Evolutionary conservation across 2,797 vertebrate species (phyloP).

Genomic region (Sebastiscus tertius): DNA sequence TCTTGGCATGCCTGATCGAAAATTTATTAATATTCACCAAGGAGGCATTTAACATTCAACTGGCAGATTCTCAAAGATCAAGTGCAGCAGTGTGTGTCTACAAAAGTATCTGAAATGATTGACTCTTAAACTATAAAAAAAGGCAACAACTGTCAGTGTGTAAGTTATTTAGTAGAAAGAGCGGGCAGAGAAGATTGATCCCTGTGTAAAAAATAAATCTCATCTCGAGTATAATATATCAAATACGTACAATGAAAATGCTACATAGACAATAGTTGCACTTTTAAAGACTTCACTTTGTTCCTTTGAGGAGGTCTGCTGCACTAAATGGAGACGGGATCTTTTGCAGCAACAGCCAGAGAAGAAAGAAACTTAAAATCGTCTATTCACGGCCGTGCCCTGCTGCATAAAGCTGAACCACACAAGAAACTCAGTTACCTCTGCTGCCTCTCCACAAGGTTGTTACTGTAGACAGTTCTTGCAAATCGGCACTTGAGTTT

Average conservation of each 20-base stretch:
- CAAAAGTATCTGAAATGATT: background rate
- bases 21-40: slow-evolving; percentile 47
- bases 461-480: background rate
- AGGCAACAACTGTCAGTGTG: background rate
- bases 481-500: background rate
- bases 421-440: background rate
- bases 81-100: background rate
- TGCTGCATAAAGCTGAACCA: background rate
- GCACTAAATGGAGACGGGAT: background rate
- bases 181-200: background rate
- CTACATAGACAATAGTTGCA: background rate
- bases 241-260: background rate
- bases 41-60: slow-evolving; percentile 42
- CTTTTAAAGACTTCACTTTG: background rate
- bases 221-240: background rate
- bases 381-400: background rate
- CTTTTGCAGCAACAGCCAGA: background rate
- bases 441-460: background rate
- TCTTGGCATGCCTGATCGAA: slow-evolving; percentile 38
- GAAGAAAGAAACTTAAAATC: background rate
- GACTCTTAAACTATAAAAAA: background rate
- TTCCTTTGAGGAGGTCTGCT: background rate
- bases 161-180: background rate
- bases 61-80: slow-evolving; percentile 31
- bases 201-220: background rate